Conservation (phyloP, 1,140 invertebrate genomes). For the Ceratosolen fusciceps region DNA sequence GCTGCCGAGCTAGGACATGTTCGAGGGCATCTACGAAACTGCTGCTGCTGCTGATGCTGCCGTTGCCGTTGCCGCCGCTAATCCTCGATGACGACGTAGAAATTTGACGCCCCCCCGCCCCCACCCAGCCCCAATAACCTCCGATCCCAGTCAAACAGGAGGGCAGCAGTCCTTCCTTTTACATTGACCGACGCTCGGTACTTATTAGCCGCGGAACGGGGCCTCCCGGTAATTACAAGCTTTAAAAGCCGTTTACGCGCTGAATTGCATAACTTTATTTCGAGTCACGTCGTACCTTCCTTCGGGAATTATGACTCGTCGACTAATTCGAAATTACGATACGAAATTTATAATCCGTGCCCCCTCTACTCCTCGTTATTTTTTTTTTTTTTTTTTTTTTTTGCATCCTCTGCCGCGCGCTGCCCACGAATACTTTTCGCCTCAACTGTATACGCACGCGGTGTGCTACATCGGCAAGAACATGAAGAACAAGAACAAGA, state of each 20-base stretch:
- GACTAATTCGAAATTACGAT: constrained; percentile 4
- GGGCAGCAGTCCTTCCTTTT: neutral
- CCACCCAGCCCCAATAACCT: no score
- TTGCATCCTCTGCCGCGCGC: neutral
- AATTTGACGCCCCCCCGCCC: no score
- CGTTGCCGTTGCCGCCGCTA: no score
- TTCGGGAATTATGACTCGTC: neutral
- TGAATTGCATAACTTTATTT: neutral
- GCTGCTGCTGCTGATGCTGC: no score
- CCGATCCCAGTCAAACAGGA: no score
- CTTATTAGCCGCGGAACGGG: neutral
- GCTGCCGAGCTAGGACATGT: no score
- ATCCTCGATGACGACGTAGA: neutral
- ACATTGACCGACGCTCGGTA: neutral
- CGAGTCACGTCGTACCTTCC: neutral
- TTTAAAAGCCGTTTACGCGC: neutral
- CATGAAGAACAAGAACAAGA: constrained; percentile 18
- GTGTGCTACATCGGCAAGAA: neutral
- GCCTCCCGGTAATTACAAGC: neutral
- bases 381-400: neutral
- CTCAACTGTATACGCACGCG: constrained; percentile 19
- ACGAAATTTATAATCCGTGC: constrained; percentile 2
- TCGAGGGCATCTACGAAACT: no score
- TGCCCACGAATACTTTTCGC: constrained; percentile 8
- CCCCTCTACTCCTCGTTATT: neutral